Evolutionary conservation across 1,140 invertebrate species (phyloP).

Genomic region (Aphaenogaster floridana): DNA sequence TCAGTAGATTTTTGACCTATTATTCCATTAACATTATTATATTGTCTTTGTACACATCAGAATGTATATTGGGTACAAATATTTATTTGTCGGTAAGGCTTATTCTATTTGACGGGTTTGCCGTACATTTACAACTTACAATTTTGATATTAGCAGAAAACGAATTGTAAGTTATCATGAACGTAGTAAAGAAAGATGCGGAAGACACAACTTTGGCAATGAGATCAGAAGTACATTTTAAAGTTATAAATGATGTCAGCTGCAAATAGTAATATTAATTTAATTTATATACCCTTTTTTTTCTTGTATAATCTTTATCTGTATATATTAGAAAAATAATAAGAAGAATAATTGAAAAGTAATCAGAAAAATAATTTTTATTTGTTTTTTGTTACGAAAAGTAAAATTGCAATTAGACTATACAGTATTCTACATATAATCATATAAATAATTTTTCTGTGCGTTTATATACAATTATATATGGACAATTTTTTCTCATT

Average conservation of each 20-base stretch:
- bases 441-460: too few species aligned
- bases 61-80: neutral
- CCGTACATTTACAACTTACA: constrained; percentile 21
- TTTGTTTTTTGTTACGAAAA: too few species aligned
- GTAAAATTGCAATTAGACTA: too few species aligned
- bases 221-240: neutral
- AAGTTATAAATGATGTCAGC: neutral
- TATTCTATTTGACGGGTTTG: neutral
- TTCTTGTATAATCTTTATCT: too few species aligned
- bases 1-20: neutral
- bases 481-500: too few species aligned
- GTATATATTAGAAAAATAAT: too few species aligned
- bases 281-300: too few species aligned
- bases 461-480: too few species aligned
- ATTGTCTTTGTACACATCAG: neutral
- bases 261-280: neutral
- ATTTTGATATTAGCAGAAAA: neutral
- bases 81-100: neutral
- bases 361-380: too few species aligned
- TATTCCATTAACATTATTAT: neutral
- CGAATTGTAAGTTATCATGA: neutral
- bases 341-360: too few species aligned
- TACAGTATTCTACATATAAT: too few species aligned
- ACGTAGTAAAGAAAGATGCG: neutral
- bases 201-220: neutral